Evolutionary conservation across 2,797 vertebrate genomes (phyloP).

Genomic region (Mus spretus): DNA sequence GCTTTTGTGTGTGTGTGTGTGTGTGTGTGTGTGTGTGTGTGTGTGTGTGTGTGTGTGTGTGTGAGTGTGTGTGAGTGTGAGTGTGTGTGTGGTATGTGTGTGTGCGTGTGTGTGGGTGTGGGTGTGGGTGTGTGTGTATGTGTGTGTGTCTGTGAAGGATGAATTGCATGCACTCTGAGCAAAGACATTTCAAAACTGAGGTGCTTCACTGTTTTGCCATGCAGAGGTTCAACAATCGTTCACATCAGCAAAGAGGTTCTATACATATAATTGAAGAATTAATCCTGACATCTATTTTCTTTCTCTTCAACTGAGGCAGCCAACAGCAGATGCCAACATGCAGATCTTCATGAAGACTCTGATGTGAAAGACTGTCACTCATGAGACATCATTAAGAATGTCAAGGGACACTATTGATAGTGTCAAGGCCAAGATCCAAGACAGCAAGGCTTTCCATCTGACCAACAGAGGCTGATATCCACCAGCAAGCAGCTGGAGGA

Average conservation of each 20-base stretch:
- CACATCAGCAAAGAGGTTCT: not conserved
- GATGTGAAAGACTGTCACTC: not conserved
- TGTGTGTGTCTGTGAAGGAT: too few species aligned
- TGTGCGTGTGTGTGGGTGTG: too few species aligned
- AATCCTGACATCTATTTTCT: not conserved
- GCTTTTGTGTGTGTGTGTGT: not conserved
- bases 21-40: too few species aligned
- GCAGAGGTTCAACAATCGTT: not conserved
- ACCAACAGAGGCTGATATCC: not conserved
- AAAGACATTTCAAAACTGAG: not conserved
- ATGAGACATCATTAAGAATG: not conserved
- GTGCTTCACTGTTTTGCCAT: not conserved
- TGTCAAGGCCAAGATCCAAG: not conserved
- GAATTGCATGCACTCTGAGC: not conserved
- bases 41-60: too few species aligned
- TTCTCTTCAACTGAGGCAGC: not conserved
- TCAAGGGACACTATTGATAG: not conserved
- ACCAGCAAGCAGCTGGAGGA: not conserved
- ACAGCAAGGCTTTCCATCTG: not conserved
- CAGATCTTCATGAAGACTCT: not conserved
- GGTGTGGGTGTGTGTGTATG: too few species aligned
- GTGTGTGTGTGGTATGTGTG: too few species aligned
- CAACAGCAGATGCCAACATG: not conserved
- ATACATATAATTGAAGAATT: not conserved
- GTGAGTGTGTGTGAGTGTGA: too few species aligned